Evolutionary conservation across 2,797 vertebrate genomes (phyloP).

Genomic region (Sciurus carolinensis): DNA sequence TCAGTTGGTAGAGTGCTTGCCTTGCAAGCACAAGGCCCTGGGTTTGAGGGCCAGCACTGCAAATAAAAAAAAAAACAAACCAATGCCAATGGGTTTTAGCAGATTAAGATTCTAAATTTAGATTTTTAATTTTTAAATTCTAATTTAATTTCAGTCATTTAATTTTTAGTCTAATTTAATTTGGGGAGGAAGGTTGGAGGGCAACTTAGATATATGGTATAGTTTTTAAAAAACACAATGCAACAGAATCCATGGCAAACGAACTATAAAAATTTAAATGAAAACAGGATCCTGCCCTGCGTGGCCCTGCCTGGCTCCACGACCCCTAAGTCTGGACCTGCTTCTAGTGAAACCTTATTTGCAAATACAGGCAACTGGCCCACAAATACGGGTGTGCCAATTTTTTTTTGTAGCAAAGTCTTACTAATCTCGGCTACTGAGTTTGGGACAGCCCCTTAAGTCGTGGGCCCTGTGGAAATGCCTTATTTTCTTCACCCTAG

Average conservation of each 20-base stretch:
- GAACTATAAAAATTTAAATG: background rate
- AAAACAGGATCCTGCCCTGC: background rate
- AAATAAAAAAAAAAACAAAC: too few species aligned
- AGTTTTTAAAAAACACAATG: background rate
- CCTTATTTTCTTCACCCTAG: background rate
- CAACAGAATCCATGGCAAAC: background rate
- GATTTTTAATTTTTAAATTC: too few species aligned
- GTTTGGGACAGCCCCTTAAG: background rate
- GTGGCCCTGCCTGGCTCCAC: background rate
- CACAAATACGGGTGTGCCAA: background rate
- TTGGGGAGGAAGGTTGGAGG: background rate
- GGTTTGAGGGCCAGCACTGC: too few species aligned
- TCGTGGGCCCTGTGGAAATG: background rate
- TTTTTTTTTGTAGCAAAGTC: background rate
- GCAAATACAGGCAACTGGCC: constrained; percentile 22
- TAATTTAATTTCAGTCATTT: too few species aligned
- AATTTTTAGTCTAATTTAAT: too few species aligned
- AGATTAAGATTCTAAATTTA: constrained; percentile 15
- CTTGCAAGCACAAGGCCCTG: too few species aligned
- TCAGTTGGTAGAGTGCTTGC: too few species aligned
- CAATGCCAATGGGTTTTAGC: background rate
- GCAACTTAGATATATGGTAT: background rate
- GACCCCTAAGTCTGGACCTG: background rate
- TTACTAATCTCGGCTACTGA: background rate
- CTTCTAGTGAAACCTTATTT: constrained; percentile 16